A percentile compares a stretch with the other conserved stretches of the same genome.
Evolutionary conservation across 2,113 vertebrate species (phyloP).

Genomic region (Colistium nudipinnis): DNA sequence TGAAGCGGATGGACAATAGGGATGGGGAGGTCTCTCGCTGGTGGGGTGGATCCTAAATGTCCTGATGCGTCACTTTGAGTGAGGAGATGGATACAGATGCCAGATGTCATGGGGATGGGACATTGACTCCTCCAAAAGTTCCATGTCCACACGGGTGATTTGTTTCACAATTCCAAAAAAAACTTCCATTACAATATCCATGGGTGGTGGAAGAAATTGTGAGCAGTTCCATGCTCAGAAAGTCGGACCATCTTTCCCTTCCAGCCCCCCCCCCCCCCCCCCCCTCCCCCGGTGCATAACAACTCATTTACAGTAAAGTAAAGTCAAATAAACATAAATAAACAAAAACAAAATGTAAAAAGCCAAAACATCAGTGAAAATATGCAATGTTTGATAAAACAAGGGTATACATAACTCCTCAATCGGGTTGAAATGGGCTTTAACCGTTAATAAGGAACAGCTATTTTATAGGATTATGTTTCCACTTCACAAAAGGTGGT

Average conservation of each 20-base stretch:
- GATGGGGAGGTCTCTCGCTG: conserved; percentile 5
- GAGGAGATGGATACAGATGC: conserved; percentile 1
- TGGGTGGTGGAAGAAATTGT: neutral
- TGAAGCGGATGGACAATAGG: conserved; percentile 14
- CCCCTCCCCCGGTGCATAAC: too few relatives aligned
- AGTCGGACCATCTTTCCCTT: conserved; percentile 5
- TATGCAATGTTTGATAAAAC: conserved; percentile 6
- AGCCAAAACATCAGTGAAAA: conserved; percentile 27
- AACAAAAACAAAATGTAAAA: too few relatives aligned
- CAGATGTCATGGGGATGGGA: neutral
- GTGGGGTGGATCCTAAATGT: conserved; percentile 18
- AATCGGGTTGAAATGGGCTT: conserved; percentile 39
- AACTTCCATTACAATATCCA: neutral
- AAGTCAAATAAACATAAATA: conserved; percentile 25
- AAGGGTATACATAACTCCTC: neutral
- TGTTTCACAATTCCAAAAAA: conserved; percentile 2
- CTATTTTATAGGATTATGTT: neutral
- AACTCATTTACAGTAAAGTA: conserved; percentile 1
- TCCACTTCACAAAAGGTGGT: conserved; percentile 22
- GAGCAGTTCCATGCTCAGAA: neutral
- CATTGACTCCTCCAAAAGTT: conserved; percentile 22
- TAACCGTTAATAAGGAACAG: conserved; percentile 25
- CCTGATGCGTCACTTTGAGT: conserved; percentile 2
- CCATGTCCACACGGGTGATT: neutral
- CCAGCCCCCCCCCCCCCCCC: neutral